Evolutionary conservation across 64 coral and sea anemone species (phyloP).

Genomic region (Montipora sp.): DNA sequence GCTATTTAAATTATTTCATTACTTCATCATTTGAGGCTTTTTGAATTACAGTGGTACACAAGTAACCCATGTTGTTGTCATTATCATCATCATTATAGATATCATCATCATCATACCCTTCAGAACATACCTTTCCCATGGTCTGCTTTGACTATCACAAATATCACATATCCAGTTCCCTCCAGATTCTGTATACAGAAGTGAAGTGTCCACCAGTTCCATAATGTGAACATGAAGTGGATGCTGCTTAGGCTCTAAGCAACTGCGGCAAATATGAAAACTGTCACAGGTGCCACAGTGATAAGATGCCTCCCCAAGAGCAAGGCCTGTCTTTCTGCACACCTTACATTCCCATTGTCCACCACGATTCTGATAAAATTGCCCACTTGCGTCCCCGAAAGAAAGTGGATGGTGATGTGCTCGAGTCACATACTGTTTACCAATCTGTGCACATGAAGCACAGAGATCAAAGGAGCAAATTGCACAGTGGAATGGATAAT

Average conservation of each 20-base stretch:
- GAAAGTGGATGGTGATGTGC: conserved; percentile 69
- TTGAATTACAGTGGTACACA: too few species aligned
- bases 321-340: conserved; percentile 61
- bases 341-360: conserved; percentile 75
- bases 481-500: conserved; percentile 69
- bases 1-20: too few species aligned
- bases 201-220: conserved; percentile 50
- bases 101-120: too few species aligned
- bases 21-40: too few species aligned
- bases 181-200: conserved; percentile 54
- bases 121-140: conserved; percentile 72
- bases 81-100: too few species aligned
- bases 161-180: conserved; percentile 86
- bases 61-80: too few species aligned
- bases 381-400: conserved; percentile 45
- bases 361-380: conserved; percentile 56
- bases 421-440: neutral
- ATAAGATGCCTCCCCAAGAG: conserved; percentile 52
- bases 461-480: conserved; percentile 82
- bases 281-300: conserved; percentile 58
- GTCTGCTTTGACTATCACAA: conserved; percentile 71
- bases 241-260: conserved; percentile 55
- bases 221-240: conserved; percentile 76
- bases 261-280: conserved; percentile 82
- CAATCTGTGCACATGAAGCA: conserved; percentile 10